Evolutionary conservation across 2,888 invertebrate genomes (phyloP).

Genomic region (Eupeodes luniger): DNA sequence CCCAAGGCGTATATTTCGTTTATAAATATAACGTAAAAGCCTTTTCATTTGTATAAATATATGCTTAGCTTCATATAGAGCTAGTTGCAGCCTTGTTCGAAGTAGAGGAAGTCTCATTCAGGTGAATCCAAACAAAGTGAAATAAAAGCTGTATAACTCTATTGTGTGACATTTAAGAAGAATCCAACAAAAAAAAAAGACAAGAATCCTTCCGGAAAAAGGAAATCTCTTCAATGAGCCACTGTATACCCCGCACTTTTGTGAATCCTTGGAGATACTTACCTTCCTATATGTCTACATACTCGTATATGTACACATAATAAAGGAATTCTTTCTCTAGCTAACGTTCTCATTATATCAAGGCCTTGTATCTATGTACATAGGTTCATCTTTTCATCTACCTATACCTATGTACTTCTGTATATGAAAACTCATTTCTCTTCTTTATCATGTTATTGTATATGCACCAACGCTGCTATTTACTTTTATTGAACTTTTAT

Average conservation of each 20-base stretch:
- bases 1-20: conserved; percentile 2
- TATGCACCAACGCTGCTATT: conserved; percentile 67
- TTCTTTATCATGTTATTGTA: conserved; percentile 47
- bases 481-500: conserved; percentile 75
- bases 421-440: conserved; percentile 8
- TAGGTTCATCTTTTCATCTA: background rate
- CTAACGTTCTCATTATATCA: conserved; percentile 29
- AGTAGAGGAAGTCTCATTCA: conserved; percentile 40
- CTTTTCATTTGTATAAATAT: background rate
- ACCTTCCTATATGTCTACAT: background rate
- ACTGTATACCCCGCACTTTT: background rate
- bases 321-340: background rate
- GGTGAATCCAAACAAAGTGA: conserved; percentile 48
- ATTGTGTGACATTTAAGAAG: conserved; percentile 50
- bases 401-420: background rate
- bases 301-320: background rate
- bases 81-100: conserved; percentile 16
- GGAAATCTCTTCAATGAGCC: conserved; percentile 55
- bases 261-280: background rate
- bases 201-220: conserved; percentile 50
- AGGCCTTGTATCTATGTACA: background rate
- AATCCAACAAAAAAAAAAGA: conserved; percentile 34
- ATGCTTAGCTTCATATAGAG: too few species aligned
- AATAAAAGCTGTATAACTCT: conserved; percentile 58
- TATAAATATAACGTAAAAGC: conserved; percentile 4